These are phyloP conservation scores for Eupithecia exiguata DNA, from an alignment of 2,888 invertebrate genomes.

Conservation along the genomic window DNA sequence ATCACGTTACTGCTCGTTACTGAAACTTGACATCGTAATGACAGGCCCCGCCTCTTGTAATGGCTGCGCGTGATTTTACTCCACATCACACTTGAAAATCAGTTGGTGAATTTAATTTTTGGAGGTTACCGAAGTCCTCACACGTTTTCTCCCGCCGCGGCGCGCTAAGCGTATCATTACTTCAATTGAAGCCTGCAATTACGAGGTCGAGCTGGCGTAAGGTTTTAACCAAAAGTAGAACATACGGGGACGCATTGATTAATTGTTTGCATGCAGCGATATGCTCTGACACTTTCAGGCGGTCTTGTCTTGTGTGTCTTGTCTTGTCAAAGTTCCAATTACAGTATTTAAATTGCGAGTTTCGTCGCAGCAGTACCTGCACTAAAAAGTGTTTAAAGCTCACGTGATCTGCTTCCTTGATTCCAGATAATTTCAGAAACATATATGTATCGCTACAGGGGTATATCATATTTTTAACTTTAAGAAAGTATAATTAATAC, in stretches of 20 bases:
- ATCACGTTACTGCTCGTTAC: slow-evolving; percentile 64
- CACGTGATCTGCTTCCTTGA: slow-evolving; percentile 9
- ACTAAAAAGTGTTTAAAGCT: slow-evolving; percentile 12
- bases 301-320: too few species aligned
- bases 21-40: slow-evolving; percentile 69
- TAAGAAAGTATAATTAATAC: too few species aligned
- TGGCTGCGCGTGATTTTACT: slow-evolving; percentile 72
- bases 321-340: slow-evolving; percentile 36
- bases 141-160: slow-evolving; percentile 61
- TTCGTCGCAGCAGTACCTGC: slow-evolving; percentile 5
- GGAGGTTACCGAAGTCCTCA: slow-evolving; percentile 70
- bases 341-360: slow-evolving; percentile 22
- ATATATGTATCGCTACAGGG: not conserved
- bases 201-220: slow-evolving; percentile 63
- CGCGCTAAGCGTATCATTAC: slow-evolving; percentile 75
- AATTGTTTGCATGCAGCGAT: slow-evolving; percentile 60
- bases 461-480: not conserved
- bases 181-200: slow-evolving; percentile 67
- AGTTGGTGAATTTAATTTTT: slow-evolving; percentile 72
- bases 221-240: slow-evolving; percentile 58
- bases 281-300: slow-evolving; percentile 52
- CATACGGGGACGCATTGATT: slow-evolving; percentile 57
- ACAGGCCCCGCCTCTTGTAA: slow-evolving; percentile 75
- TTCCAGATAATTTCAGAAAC: slow-evolving; percentile 5
- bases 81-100: slow-evolving; percentile 74